These are phyloP conservation scores for Zaprionus inermis DNA, from an alignment of 1,140 invertebrate species.

Conservation along the genomic window DNA sequence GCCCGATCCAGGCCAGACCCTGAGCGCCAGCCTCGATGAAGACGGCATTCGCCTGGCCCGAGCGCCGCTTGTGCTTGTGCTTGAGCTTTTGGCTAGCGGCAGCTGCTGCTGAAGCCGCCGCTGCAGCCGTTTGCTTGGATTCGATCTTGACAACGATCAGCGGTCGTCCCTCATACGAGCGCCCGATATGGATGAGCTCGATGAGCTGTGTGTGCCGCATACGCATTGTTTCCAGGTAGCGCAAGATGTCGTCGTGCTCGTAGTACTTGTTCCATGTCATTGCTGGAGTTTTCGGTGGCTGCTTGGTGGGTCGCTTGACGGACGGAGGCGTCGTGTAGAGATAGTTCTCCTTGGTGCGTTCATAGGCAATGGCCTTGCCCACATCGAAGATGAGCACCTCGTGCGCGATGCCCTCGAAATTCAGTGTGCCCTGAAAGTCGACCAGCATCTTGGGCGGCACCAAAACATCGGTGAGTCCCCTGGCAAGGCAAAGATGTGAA, in stretches of 20 bases:
- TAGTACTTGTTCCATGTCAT: conserved; percentile 89
- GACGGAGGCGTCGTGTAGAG: conserved; percentile 48
- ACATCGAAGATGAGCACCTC: conserved; percentile 90
- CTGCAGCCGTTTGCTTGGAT: conserved; percentile 54
- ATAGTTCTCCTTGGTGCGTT: conserved; percentile 81
- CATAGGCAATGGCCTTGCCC: conserved; percentile 88
- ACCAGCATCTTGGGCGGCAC: conserved; percentile 87
- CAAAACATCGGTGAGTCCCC: conserved; percentile 89
- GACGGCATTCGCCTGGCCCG: conserved; percentile 85
- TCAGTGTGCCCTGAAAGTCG: conserved; percentile 88
- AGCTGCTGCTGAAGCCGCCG: conserved; percentile 46
- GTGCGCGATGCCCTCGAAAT: conserved; percentile 87
- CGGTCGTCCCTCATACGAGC: conserved; percentile 89
- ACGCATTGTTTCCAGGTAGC: conserved; percentile 89
- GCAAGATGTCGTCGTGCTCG: conserved; percentile 87
- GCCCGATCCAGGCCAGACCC: conserved; percentile 93
- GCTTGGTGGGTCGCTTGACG: conserved; percentile 47
- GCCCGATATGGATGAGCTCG: conserved; percentile 88
- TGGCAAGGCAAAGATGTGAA: conserved; percentile 59
- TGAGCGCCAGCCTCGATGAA: conserved; percentile 90
- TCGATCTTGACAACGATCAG: conserved; percentile 85
- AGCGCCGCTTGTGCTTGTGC: conserved; percentile 73
- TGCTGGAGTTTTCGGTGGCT: conserved; percentile 9
- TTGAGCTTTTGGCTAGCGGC: conserved; percentile 45
- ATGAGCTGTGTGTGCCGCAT: conserved; percentile 87